A percentile compares a stretch with the other conserved stretches of the same genome.
Evolutionary conservation across 2,797 vertebrate species (phyloP).

Genomic region (Delichon dasypus): DNA sequence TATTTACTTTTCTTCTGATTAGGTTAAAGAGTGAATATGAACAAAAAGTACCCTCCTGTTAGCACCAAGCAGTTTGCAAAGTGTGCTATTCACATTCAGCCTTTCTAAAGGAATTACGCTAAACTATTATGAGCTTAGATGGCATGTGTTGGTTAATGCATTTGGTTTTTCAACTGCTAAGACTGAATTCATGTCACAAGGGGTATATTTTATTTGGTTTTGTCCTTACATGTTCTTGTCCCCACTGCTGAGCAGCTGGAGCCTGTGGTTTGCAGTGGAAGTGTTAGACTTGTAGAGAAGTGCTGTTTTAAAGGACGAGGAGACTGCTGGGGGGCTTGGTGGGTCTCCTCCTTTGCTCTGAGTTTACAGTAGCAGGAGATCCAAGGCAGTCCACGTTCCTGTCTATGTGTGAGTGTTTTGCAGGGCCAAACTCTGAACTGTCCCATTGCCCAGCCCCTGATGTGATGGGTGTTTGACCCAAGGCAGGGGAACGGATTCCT

Average conservation of each 20-base stretch:
- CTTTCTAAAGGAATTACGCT: conserved; percentile 11
- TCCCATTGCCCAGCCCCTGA: neutral
- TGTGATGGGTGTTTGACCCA: accelerated
- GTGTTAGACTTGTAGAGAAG: neutral
- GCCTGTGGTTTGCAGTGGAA: neutral
- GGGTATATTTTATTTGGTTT: neutral
- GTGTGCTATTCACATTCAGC: neutral
- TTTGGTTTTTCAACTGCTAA: neutral
- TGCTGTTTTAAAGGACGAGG: neutral
- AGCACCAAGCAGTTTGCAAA: conserved; percentile 12
- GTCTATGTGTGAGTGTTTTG: neutral
- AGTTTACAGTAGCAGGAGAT: neutral
- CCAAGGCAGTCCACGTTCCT: accelerated
- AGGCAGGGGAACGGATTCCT: neutral
- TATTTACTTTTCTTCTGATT: conserved; percentile 65
- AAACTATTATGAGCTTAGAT: neutral
- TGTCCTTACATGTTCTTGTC: neutral
- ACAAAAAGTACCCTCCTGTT: conserved; percentile 11
- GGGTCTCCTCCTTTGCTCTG: neutral
- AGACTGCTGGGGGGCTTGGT: neutral
- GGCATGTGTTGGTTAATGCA: neutral
- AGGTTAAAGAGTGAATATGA: conserved; percentile 58
- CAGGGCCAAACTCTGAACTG: neutral
- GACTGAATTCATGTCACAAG: neutral
- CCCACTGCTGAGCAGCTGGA: neutral